phyloP scores from a whole-genome alignment of 2,113 vertebrate species.

The Marcusenius ussheri region DNA sequence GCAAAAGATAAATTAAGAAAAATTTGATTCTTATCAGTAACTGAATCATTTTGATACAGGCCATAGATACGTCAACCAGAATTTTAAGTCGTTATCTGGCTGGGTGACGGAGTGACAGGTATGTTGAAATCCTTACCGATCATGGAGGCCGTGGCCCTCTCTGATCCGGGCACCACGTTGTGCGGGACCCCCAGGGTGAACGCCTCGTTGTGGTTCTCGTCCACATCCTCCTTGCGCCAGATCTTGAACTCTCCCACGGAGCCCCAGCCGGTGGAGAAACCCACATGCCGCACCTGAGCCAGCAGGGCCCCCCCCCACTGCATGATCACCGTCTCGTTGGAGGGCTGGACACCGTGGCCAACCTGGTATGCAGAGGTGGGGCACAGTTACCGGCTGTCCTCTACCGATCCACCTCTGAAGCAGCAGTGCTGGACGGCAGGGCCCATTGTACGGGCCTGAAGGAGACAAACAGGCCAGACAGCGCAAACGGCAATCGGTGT shows the following conservation, averaged over 20 bases:
- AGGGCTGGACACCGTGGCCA: constrained; percentile 70
- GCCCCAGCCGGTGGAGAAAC: constrained; percentile 92
- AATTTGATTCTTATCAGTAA: neutral
- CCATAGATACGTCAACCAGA: neutral
- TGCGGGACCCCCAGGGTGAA: constrained; percentile 85
- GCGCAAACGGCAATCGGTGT: neutral
- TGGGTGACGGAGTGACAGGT: neutral
- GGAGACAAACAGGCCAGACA: neutral
- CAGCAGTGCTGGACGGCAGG: neutral
- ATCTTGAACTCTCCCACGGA: constrained; percentile 88
- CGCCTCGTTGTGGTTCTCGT: constrained; percentile 92
- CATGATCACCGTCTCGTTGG: constrained; percentile 76
- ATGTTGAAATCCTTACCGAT: constrained; percentile 64
- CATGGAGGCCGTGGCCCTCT: constrained; percentile 78
- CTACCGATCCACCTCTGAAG: neutral
- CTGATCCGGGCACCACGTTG: constrained; percentile 83
- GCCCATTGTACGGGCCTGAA: neutral
- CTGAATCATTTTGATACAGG: neutral
- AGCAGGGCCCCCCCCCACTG: constrained; percentile 65
- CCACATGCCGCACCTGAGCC: constrained; percentile 76
- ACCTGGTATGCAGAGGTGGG: constrained; percentile 57
- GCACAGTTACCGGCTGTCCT: neutral
- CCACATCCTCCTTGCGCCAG: constrained; percentile 85
- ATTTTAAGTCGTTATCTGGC: neutral
- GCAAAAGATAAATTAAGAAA: neutral